Evolutionary conservation across 1,140 invertebrate genomes (phyloP).

Genomic region (Dufourea novaeangliae): DNA sequence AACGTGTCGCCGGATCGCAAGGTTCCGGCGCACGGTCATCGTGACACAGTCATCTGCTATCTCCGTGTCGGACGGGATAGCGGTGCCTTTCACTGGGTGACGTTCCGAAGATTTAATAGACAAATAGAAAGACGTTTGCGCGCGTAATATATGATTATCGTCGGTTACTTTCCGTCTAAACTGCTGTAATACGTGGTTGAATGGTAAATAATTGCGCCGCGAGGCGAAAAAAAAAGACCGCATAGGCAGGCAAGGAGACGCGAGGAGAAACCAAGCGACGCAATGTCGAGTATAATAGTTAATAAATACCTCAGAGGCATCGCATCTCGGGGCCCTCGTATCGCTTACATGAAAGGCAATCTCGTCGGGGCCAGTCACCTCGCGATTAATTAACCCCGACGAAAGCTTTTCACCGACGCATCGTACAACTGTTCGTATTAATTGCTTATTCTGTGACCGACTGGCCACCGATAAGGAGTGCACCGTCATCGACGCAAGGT

Average conservation of each 20-base stretch:
- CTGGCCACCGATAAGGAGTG: slow-evolving; percentile 46
- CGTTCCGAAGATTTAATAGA: slow-evolving; percentile 42
- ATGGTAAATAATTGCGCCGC: slow-evolving; percentile 47
- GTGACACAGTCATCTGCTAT: slow-evolving; percentile 41
- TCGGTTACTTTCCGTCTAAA: slow-evolving; percentile 42
- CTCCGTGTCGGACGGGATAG: slow-evolving; percentile 10
- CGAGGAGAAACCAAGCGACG: slow-evolving; percentile 28
- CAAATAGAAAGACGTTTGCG: slow-evolving; percentile 43
- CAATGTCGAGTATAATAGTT: slow-evolving; percentile 44
- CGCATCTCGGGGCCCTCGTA: slow-evolving; percentile 25
- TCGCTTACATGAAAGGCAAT: slow-evolving; percentile 50
- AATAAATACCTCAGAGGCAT: slow-evolving; percentile 52
- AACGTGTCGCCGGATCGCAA: slow-evolving; percentile 26
- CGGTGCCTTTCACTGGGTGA: slow-evolving; percentile 32
- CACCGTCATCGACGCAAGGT: slow-evolving; percentile 41
- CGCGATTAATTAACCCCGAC: slow-evolving; percentile 63
- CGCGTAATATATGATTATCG: slow-evolving; percentile 44
- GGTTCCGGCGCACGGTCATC: slow-evolving; percentile 43
- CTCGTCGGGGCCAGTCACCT: background rate
- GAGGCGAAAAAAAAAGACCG: background rate
- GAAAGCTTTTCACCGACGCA: slow-evolving; percentile 63
- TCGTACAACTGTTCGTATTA: slow-evolving; percentile 57
- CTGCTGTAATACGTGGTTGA: slow-evolving; percentile 41
- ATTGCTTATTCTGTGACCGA: slow-evolving; percentile 51
- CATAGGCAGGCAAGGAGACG: background rate